These are phyloP conservation scores for Neopipo cinnamomea DNA, from an alignment of 2,113 vertebrate species.

Conservation along the genomic window DNA sequence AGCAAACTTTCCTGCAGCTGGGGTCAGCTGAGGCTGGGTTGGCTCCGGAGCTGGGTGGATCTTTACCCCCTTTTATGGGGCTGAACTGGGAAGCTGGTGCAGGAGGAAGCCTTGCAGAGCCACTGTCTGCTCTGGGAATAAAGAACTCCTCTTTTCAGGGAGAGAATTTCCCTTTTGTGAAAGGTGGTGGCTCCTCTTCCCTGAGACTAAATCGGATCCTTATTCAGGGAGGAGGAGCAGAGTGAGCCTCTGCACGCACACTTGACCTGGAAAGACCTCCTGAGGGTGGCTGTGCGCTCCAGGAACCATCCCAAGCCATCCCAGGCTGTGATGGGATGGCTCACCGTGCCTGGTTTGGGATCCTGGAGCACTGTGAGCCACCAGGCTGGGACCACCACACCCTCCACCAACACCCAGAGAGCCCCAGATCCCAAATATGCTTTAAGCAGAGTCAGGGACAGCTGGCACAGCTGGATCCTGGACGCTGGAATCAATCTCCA, in stretches of 20 bases:
- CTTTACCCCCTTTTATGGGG: neutral
- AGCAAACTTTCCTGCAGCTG: neutral
- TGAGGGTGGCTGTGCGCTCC: neutral
- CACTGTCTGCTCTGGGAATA: slow-evolving; percentile 10
- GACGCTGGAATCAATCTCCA: accelerated
- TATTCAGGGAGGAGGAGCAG: slow-evolving; percentile 30
- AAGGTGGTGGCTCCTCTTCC: neutral
- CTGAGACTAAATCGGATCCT: neutral
- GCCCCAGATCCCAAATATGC: accelerated
- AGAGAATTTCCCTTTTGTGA: slow-evolving; percentile 41
- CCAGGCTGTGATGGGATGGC: accelerated
- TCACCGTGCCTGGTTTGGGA: neutral
- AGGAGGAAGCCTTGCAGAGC: neutral
- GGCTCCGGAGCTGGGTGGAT: neutral
- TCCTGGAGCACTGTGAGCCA: neutral
- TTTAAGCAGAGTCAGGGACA: neutral
- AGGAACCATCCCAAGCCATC: neutral
- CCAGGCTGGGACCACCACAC: neutral
- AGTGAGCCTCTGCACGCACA: neutral
- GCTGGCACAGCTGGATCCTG: neutral
- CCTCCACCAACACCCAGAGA: accelerated
- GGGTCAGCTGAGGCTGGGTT: slow-evolving; percentile 30
- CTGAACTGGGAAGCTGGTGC: neutral
- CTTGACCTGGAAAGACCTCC: slow-evolving; percentile 32
- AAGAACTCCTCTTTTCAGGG: slow-evolving; percentile 36